Evolutionary conservation across 2,888 invertebrate species (phyloP), one percentile per base, ranked within the genome.

Genomic region (Amorpha juglandis): DNA sequence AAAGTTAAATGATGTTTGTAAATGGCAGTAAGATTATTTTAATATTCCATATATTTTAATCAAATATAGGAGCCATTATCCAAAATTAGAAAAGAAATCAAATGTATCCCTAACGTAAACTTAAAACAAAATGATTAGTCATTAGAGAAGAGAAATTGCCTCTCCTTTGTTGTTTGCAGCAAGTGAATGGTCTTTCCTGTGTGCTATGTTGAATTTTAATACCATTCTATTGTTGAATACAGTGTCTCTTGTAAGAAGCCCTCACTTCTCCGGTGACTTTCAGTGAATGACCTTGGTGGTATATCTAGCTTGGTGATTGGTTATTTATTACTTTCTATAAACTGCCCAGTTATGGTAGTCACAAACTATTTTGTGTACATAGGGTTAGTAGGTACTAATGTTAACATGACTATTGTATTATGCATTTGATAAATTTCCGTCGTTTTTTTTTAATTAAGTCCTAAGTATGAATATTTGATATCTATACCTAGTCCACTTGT

Each of bases 141-240:
- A 58, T 16, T 58, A 42, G 12, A 12, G 38, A 12, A 42, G 42
- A 42, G 58, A 58, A 58, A 42, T 55, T 58, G 58, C 16, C 38
- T 9, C 11, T 42, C 42, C 42, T 58, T 58, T 58, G 42, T 58
- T 42, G 38, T 16, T 12, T 42, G 19, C 42, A 19, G 58, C 19
- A 19, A 58, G 58, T 38, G 38, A 42, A 38, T 7, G 19, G 58
- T 42, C 42, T 58, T 58, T 58, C 58, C 58, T 58, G 58, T 58
- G 58, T 58, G 58, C 42, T 42, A 38, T 42, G 58, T 58, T 58
- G 58, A 58, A 58, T 58, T 58, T 58, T 58, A 58, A 58, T 19
- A 42, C 38, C 16, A 14, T 52, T 58, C 42, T 58, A 58, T 58
- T 58, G 58, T 58, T 58, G 58, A 11, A 19, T 16, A 33, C 19